Conservation (phyloP, 2,888 invertebrate species). For the Polymixis flavicincta region DNA sequence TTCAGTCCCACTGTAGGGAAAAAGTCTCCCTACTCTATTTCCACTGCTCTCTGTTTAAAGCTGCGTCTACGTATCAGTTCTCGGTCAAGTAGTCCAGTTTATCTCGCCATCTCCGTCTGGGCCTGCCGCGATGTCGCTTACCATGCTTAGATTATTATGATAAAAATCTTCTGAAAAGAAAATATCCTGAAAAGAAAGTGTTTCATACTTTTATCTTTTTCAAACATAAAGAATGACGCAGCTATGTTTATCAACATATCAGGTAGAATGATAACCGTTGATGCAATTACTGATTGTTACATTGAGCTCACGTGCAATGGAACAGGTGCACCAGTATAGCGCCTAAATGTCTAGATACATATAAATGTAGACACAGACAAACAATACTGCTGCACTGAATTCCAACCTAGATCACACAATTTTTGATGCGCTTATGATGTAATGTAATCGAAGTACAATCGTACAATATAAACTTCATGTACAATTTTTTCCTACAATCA, state of each 20-base stretch:
- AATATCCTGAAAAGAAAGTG: conserved; percentile 5
- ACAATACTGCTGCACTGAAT: conserved; percentile 7
- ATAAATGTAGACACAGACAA: background rate
- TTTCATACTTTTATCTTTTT: conserved; percentile 24
- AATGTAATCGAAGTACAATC: conserved; percentile 24
- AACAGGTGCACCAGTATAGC: background rate
- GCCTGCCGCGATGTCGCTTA: too few relatives aligned
- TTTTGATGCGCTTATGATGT: conserved; percentile 13
- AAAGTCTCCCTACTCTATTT: too few relatives aligned
- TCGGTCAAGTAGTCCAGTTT: too few relatives aligned
- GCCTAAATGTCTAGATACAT: conserved; percentile 10
- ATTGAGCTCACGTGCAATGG: conserved; percentile 2
- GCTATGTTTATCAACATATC: conserved; percentile 45
- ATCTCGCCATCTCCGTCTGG: too few relatives aligned
- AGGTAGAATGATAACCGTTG: conserved; percentile 27
- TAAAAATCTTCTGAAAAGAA: conserved; percentile 9
- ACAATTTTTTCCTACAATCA: background rate
- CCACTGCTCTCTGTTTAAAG: too few relatives aligned
- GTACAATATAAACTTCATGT: conserved; percentile 1
- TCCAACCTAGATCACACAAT: conserved; percentile 30
- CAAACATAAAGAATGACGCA: conserved; percentile 30
- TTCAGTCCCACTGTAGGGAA: too few relatives aligned
- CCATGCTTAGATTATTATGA: too few relatives aligned
- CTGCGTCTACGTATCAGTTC: too few relatives aligned
- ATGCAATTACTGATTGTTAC: conserved; percentile 42